Percentiles rank a stretch among this genome's conserved stretches.
These are phyloP conservation scores for Saguinus imperator DNA, from an alignment of 2,113 vertebrate genomes.

Conservation along the genomic window DNA sequence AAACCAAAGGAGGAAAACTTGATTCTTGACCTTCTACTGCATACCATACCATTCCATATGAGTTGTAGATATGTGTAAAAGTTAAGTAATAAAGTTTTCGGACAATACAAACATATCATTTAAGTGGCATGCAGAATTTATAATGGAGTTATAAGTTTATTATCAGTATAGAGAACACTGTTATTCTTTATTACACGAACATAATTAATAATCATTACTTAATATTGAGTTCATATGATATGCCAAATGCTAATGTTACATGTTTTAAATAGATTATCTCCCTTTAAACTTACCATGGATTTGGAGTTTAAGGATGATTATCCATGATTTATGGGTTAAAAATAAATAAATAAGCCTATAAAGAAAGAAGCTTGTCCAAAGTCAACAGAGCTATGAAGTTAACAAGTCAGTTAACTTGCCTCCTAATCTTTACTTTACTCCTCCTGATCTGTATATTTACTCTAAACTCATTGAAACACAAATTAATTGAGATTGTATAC, in stretches of 20 bases:
- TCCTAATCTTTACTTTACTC: not conserved
- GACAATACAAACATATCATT: not conserved
- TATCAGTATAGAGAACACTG: not conserved
- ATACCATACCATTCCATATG: not conserved
- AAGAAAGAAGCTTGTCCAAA: not conserved
- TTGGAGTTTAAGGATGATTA: not conserved
- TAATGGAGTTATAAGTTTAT: not conserved
- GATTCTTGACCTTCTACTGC: constrained; percentile 1
- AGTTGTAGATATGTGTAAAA: not conserved
- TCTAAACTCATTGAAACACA: constrained; percentile 27
- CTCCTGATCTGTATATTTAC: not conserved
- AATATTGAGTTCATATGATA: not conserved
- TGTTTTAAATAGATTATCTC: not conserved
- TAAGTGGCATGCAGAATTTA: not conserved
- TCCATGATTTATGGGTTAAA: not conserved
- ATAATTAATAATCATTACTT: not conserved
- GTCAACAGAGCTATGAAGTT: not conserved
- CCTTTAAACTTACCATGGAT: not conserved
- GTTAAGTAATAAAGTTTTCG: not conserved
- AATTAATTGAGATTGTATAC: not conserved
- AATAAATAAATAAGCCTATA: not conserved
- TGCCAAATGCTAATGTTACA: not conserved
- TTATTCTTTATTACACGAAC: not conserved
- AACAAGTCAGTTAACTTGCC: not conserved
- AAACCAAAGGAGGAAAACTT: not conserved